These are phyloP conservation scores for Danaus plexippus DNA, from an alignment of 1,140 invertebrate genomes.

Conservation along the genomic window DNA sequence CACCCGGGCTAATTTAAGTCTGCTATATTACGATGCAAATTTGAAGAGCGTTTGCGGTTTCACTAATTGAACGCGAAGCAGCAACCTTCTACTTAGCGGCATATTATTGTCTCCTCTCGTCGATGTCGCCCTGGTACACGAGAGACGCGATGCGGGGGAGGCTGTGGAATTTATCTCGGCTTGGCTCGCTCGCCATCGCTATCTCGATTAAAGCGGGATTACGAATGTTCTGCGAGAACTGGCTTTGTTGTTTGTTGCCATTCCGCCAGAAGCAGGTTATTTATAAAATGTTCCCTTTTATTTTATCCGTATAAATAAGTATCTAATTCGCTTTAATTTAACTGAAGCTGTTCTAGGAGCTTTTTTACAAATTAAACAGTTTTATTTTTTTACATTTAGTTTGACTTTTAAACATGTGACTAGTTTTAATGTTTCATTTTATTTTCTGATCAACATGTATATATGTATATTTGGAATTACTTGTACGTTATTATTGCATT, in stretches of 20 bases:
- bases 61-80: conserved; percentile 34
- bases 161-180: conserved; percentile 27
- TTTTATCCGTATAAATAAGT: not conserved
- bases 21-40: conserved; percentile 35
- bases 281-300: conserved; percentile 3
- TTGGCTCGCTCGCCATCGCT: conserved; percentile 18
- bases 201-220: conserved; percentile 18
- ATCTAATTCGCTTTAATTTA: no score
- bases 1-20: conserved; percentile 7
- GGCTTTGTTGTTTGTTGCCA: not conserved
- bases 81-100: conserved; percentile 24
- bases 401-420: no score
- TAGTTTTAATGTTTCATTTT: no score
- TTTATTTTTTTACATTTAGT: no score
- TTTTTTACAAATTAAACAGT: no score
- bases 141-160: conserved; percentile 29
- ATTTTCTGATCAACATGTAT: no score
- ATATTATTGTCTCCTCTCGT: conserved; percentile 27
- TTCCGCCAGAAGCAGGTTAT: not conserved
- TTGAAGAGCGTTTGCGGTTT: conserved; percentile 30
- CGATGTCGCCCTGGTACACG: conserved; percentile 39
- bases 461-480: no score
- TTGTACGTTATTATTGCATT: not conserved
- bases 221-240: conserved; percentile 8
- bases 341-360: no score